phyloP scores from a whole-genome alignment of 2,113 vertebrate species.

The Thryonomys swinderianus region DNA sequence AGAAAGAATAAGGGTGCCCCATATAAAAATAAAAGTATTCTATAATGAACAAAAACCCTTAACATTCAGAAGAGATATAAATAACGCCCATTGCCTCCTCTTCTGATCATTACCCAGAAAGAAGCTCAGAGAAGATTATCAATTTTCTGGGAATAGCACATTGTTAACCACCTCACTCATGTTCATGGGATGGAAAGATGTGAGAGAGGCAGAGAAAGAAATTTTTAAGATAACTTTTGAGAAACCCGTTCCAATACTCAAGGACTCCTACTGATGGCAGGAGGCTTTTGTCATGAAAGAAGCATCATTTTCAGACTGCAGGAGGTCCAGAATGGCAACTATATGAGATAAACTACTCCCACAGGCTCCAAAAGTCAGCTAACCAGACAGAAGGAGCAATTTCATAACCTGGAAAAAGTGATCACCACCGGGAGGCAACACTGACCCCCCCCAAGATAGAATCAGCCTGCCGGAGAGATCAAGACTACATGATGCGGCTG shows the following conservation, averaged over 20 bases:
- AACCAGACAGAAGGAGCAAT: background rate
- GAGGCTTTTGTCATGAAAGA: background rate
- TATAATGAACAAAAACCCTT: background rate
- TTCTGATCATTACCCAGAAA: background rate
- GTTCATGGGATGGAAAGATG: background rate
- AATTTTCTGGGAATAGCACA: background rate
- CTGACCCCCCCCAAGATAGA: background rate
- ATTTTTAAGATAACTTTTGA: conserved; percentile 7
- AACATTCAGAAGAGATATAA: background rate
- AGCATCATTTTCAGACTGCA: background rate
- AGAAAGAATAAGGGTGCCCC: background rate
- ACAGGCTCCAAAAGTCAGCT: background rate
- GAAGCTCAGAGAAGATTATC: background rate
- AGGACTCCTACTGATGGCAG: background rate
- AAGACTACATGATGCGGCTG: background rate
- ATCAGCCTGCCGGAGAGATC: background rate
- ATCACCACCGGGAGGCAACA: background rate
- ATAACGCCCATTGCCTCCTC: background rate
- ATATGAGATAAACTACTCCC: background rate
- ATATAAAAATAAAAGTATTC: background rate
- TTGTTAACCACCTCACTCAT: background rate
- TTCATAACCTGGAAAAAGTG: background rate
- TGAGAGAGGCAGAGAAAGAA: background rate
- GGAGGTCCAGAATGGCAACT: background rate
- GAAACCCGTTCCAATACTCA: background rate